A percentile compares a stretch with the other conserved stretches of the same genome.
Conservation (phyloP, 2,888 invertebrate genomes). For the Corythucha ciliata region DNA sequence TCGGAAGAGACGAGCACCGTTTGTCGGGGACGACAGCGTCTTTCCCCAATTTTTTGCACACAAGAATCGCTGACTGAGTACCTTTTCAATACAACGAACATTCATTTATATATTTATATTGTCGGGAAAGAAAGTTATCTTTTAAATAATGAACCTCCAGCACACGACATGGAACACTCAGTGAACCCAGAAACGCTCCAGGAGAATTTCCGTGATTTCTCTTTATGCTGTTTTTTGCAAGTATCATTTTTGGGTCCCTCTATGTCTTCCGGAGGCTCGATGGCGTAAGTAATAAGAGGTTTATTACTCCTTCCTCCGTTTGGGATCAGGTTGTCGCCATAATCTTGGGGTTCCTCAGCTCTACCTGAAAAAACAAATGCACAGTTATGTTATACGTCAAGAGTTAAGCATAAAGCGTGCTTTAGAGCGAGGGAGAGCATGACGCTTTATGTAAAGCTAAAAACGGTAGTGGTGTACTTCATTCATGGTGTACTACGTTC, state of each 20-base stretch:
- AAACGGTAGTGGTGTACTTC: too few species aligned
- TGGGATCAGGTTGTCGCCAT: too few species aligned
- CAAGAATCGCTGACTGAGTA: slow-evolving; percentile 1
- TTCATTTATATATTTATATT: background rate
- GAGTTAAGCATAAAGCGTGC: too few species aligned
- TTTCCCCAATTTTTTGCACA: slow-evolving; percentile 8
- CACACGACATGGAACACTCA: slow-evolving; percentile 14
- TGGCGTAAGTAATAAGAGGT: slow-evolving; percentile 1
- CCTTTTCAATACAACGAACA: too few species aligned
- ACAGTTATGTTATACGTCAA: too few species aligned
- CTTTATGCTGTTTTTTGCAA: background rate
- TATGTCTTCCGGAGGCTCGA: slow-evolving; percentile 12
- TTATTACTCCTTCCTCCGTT: background rate
- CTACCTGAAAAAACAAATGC: too few species aligned
- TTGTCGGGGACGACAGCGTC: slow-evolving; percentile 19
- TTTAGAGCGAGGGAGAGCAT: too few species aligned
- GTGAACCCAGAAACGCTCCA: slow-evolving; percentile 14
- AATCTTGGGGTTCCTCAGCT: too few species aligned
- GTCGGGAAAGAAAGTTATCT: background rate
- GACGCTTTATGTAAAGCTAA: too few species aligned
- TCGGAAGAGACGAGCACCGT: slow-evolving; percentile 10
- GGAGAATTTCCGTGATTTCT: background rate
- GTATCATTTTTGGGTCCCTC: background rate
- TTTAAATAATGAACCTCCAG: slow-evolving; percentile 5
- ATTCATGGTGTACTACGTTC: too few species aligned